Base-by-base conservation (phyloP, 1,140 invertebrate genomes). In the Matsumurasca onukii region DNA sequence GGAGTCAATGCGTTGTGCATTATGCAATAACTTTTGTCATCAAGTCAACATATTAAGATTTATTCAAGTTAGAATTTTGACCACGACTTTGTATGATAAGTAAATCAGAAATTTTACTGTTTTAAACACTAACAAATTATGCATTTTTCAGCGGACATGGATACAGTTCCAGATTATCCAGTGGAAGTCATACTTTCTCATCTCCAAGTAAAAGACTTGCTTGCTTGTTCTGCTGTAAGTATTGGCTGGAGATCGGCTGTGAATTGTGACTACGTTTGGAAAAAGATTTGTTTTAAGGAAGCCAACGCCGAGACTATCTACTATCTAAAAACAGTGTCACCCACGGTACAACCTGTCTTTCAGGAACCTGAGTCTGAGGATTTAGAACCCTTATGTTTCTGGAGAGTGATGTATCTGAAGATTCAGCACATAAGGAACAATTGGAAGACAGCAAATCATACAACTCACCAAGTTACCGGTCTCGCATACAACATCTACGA, bases 181-280 rank as follows among this genome's bases (percentile, higher is more conserved):
- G 2, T 59, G 25, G 55, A 59, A 5, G 24, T 27, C 9, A 59
- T 59, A 3, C 5, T 59, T 3, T 27, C 55, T 22, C 24, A 59
- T n/a, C 24, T 59, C 24, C 24, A 59, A 9, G 55, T 59, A 12
- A 5, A 3, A 3, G 55, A 59, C 30, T 24, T 59, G 55, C 55
- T 59, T 22, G 55, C 55, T 59, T 59, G 55, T 59, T 59, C 55
- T 59, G 9, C 30, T 9, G 55, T 59, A 13, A 59, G 25, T 29
- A 9, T 27, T 3, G n/a, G 55, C 22, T 59, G 55, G 55, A 25
- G 55, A n/a, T 22, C 55, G 25, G 55, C 24, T 5, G 25, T 59
- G 5, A 59, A 59, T 29, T 13, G 30, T 59, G 55, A 59, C 25
- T 3, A 27, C 9, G 3, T 59, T 25, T 59, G 55, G 55, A 59